Evolutionary conservation across 2,113 vertebrate species (phyloP).

Genomic region (Bungarus multicinctus): DNA sequence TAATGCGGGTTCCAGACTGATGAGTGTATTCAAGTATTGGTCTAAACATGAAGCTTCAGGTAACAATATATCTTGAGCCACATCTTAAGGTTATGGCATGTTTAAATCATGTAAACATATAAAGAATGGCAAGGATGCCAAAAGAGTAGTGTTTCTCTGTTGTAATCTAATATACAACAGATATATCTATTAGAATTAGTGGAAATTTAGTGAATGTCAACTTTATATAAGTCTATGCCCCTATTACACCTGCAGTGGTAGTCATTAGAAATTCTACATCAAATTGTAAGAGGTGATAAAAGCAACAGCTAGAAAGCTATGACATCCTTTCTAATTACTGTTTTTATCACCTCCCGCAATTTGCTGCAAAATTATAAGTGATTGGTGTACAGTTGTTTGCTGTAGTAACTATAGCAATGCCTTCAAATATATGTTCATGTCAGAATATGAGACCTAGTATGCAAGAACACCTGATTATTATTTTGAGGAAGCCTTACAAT

Average conservation of each 20-base stretch:
- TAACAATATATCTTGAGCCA: neutral
- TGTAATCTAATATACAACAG: neutral
- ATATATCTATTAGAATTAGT: neutral
- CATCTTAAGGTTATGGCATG: neutral
- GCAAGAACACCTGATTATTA: neutral
- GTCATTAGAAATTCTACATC: neutral
- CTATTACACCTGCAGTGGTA: neutral
- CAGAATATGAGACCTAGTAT: neutral
- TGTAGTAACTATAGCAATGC: neutral
- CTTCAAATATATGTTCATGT: neutral
- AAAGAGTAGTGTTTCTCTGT: neutral
- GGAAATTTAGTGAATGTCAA: neutral
- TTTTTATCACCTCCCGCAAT: neutral
- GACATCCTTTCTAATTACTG: neutral
- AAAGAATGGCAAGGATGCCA: neutral
- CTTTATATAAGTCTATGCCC: neutral
- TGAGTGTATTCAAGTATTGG: too few relatives aligned
- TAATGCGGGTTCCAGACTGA: too few relatives aligned
- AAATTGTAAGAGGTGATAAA: neutral
- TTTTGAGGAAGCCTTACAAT: neutral
- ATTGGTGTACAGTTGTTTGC: neutral
- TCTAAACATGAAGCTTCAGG: neutral
- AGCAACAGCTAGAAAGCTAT: neutral
- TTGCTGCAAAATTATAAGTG: neutral
- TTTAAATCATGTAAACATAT: neutral